These are phyloP conservation scores for Apolygus lucorum DNA, from an alignment of 1,140 invertebrate genomes.

Conservation along the genomic window DNA sequence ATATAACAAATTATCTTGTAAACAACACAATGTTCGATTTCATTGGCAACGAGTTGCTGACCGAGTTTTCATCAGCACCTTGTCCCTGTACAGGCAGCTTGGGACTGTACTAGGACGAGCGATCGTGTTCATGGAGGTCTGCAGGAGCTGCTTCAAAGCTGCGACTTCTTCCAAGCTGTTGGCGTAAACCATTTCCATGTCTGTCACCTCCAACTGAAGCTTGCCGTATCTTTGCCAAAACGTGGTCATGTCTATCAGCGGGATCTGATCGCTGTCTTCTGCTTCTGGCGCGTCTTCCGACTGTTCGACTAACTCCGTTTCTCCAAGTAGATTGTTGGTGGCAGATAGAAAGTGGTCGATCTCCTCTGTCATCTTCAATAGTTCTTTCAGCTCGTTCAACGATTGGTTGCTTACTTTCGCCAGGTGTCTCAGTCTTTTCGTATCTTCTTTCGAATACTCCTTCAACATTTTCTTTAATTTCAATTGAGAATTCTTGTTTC, in stretches of 20 bases:
- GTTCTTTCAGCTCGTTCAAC: slow-evolving; percentile 38
- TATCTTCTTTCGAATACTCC: slow-evolving; percentile 33
- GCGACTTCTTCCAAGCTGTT: slow-evolving; percentile 26
- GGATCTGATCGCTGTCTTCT: slow-evolving; percentile 26
- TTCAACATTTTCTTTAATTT: slow-evolving; percentile 9
- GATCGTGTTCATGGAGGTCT: slow-evolving; percentile 27
- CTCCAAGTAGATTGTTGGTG: slow-evolving; percentile 37
- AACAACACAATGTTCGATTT: not conserved
- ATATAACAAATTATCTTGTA: no score
- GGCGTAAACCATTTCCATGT: slow-evolving; percentile 18
- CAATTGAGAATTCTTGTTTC: slow-evolving; percentile 15
- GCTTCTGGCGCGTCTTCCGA: not conserved
- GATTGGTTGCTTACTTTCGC: slow-evolving; percentile 36
- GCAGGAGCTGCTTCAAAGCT: slow-evolving; percentile 24
- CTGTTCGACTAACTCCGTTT: slow-evolving; percentile 32
- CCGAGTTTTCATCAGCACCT: not conserved
- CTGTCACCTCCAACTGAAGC: slow-evolving; percentile 38
- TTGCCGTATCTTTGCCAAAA: slow-evolving; percentile 41
- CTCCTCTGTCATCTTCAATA: slow-evolving; percentile 34
- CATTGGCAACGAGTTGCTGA: not conserved
- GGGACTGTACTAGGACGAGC: slow-evolving; percentile 27
- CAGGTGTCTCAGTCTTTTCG: slow-evolving; percentile 37
- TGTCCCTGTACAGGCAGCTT: not conserved
- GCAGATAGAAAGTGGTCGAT: slow-evolving; percentile 35
- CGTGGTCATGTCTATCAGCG: slow-evolving; percentile 37